Evolutionary conservation across 2,888 invertebrate species (phyloP).

Genomic region (Kuschelorhynchus macadamiae): DNA sequence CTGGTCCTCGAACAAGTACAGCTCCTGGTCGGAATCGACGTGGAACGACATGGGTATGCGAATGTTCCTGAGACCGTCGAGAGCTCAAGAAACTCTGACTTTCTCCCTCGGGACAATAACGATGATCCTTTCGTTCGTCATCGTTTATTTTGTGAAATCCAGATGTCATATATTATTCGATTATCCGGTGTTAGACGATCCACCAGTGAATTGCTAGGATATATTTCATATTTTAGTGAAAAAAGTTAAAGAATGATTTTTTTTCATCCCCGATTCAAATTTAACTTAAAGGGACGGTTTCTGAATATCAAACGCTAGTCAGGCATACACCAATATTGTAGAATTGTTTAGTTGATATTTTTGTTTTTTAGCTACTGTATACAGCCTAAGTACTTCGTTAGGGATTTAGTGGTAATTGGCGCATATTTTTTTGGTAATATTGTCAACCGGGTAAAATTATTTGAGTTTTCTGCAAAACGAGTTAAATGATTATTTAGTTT

Average conservation of each 20-base stretch:
- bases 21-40: conserved; percentile 91
- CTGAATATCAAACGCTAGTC: too few species aligned
- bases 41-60: conserved; percentile 83
- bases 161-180: conserved; percentile 70
- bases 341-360: not conserved
- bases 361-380: not conserved
- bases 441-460: too few species aligned
- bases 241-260: conserved; percentile 3
- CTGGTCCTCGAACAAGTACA: conserved; percentile 82
- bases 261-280: too few species aligned
- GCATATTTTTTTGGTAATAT: too few species aligned
- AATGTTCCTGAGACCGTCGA: conserved; percentile 83
- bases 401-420: too few species aligned
- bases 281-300: too few species aligned
- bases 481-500: too few species aligned
- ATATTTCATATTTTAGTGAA: not conserved
- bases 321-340: too few species aligned
- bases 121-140: conserved; percentile 69
- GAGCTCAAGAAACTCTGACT: conserved; percentile 72
- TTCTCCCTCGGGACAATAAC: conserved; percentile 71
- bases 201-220: conserved; percentile 58
- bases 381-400: too few species aligned
- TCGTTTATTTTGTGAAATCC: conserved; percentile 72
- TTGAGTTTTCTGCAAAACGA: too few species aligned
- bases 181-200: conserved; percentile 52